Evolutionary conservation across 2,113 vertebrate genomes (phyloP), one percentile per base, ranked within the genome.

Genomic region (Nasalis larvatus): DNA sequence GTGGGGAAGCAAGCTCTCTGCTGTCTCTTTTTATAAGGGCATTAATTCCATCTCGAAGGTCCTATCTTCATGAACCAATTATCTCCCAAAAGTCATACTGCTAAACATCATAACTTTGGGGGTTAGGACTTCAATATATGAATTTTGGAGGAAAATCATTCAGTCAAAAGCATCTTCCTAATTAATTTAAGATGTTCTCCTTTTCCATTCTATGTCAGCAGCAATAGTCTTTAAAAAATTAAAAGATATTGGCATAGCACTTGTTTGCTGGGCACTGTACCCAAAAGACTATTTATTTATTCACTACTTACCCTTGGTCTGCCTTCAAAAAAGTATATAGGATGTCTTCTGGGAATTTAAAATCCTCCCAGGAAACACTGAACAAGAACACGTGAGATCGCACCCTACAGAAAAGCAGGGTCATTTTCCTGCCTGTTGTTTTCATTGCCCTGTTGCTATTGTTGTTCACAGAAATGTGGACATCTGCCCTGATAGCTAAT

Each of bases 271-370:
- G 73, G 84, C 87, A 91, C 73, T 25, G n/a, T 58, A 92, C 40
- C 76, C 91, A 85, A 87, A 84, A 45, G 32, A 73, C 63, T 85
- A 83, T 95, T 96, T 78, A 86, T 69, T 84, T 71, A 88, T 37
- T 95, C 14, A 69, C 73, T 91, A 66, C 85, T 42, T 93, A 54
- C 58, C 95, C 42, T 96, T 94, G 81, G n/a, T 85, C 25, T 86
- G 66, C 52, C 94, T 96, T 95, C 54, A 87, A 40, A 80, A 95
- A 91, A 87, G 13, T 17, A 45, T 40, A 27, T 2, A 45, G 14
- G 23, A 16, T 92, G 52, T 21, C 56, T 88, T 73, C 81, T 77
- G 56, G 20, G 60, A 97, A 35, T 58, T 77, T 52, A 45, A 89
- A 92, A 56, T 60, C 20, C 2, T 84, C 47, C 11, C 23, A n/a